Base-by-base conservation (phyloP, 2,888 invertebrate species). In the Eupeodes luniger region DNA sequence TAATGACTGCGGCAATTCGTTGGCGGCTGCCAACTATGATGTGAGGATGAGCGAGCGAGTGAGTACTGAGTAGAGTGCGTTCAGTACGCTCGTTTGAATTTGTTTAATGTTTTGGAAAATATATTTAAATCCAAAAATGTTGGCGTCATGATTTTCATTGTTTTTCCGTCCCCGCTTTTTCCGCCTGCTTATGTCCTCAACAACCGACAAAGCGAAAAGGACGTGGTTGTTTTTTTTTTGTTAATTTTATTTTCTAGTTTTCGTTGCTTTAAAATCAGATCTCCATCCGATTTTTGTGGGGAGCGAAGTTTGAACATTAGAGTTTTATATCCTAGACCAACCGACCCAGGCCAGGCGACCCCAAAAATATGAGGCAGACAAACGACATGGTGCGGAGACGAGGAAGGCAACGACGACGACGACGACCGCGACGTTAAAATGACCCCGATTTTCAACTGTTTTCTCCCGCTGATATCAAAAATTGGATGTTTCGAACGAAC, bases 71-170 rank as follows among this genome's bases (percentile, higher is more conserved):
- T 27, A 40, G 66, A 11, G 57, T 66, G 72, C 83, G 67, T 81
- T 81, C 74, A 69, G 36, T 74, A 84, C 51, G 84, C 81, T 84
- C 81, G 81, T 84, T 81, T 88, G 72, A 81, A 34, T 78, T 77
- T 84, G 81, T 62, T 88, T 81, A 88, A 88, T 88, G 80, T 88
- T 55, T 77, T 69, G 84, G 88, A 88, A 84, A 88, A 84, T 88
- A 84, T 81, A 47, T 66, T 66, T 66, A 77, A 74, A 81, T 84
- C 74, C 69, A 72, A 82, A 86, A 88, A 59, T 77, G 83, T 70
- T 83, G 75, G 81, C 80, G 76, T 72, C 80, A 67, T 59, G 55
- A 62, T 69, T 59, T 70, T 57, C 59, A 61, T n/a, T 27, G 19
- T 57, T 62, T 64, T 51, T 85, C 19, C 59, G 10, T 59, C 19